phyloP scores from a whole-genome alignment of 2,888 invertebrate genomes.

The Diarsia brunnea region DNA sequence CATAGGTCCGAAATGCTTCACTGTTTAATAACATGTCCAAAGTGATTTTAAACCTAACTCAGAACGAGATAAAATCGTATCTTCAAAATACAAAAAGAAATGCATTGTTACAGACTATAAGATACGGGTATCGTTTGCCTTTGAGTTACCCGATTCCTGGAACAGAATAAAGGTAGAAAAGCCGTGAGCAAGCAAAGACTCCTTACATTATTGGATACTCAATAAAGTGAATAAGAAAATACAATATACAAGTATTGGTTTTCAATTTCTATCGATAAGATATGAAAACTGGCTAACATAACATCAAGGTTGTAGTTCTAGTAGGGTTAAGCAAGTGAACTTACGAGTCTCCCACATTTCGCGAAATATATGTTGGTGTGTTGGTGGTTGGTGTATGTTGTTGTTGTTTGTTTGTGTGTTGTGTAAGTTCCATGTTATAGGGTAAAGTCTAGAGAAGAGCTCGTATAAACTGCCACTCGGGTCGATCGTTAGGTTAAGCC shows the following conservation, averaged over 20 bases:
- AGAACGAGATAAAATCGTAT: neutral
- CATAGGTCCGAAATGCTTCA: conserved; percentile 11
- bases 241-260: conserved; percentile 7
- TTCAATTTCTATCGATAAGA: neutral
- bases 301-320: neutral
- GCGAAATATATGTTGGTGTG: too few relatives aligned
- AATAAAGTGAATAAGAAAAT: conserved; percentile 4
- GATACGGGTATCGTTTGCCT: neutral
- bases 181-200: neutral
- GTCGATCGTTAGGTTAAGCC: too few relatives aligned
- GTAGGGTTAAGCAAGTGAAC: neutral
- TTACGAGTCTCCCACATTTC: neutral
- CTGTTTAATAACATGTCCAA: neutral
- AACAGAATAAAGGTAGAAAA: neutral
- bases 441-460: too few relatives aligned
- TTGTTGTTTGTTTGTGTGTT: too few relatives aligned
- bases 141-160: neutral
- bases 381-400: too few relatives aligned
- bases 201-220: neutral
- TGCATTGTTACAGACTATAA: neutral
- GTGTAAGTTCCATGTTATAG: neutral
- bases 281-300: neutral
- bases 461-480: too few relatives aligned
- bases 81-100: neutral
- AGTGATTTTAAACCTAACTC: neutral